phyloP scores from a whole-genome alignment of 2,113 vertebrate genomes.

The Odocoileus virginianus region DNA sequence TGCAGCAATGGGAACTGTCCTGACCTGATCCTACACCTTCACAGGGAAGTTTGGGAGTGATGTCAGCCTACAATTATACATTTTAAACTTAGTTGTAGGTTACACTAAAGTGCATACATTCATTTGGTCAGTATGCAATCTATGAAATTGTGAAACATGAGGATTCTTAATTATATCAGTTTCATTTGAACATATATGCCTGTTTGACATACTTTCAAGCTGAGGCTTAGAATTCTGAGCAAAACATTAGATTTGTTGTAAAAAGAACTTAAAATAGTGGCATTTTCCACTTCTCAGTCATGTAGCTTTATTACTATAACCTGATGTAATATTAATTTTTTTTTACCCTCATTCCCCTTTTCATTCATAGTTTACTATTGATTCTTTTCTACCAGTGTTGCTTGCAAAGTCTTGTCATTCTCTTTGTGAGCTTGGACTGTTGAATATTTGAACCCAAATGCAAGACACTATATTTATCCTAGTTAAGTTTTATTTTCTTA shows the following conservation, averaged over 20 bases:
- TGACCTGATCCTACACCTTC: constrained; percentile 1
- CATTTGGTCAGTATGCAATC: background rate
- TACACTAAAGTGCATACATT: background rate
- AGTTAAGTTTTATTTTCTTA: constrained; percentile 5
- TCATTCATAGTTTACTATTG: background rate
- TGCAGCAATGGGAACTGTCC: background rate
- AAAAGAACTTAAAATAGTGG: background rate
- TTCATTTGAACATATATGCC: background rate
- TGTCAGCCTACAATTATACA: background rate
- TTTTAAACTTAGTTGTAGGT: background rate
- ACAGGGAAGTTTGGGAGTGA: background rate
- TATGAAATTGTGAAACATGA: background rate
- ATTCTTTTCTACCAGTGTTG: background rate
- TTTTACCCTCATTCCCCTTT: background rate
- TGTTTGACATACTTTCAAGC: background rate
- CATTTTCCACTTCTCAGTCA: background rate
- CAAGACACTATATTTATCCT: background rate
- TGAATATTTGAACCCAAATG: background rate
- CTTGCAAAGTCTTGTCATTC: background rate
- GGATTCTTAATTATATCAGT: background rate
- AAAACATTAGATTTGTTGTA: constrained; percentile 25
- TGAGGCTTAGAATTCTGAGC: constrained; percentile 3
- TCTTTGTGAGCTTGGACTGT: background rate
- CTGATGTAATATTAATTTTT: background rate
- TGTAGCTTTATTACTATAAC: background rate